A percentile compares a stretch with the other conserved stretches of the same genome.
phyloP scores from a whole-genome alignment of 2,113 vertebrate species.

The Garra rufa region DNA sequence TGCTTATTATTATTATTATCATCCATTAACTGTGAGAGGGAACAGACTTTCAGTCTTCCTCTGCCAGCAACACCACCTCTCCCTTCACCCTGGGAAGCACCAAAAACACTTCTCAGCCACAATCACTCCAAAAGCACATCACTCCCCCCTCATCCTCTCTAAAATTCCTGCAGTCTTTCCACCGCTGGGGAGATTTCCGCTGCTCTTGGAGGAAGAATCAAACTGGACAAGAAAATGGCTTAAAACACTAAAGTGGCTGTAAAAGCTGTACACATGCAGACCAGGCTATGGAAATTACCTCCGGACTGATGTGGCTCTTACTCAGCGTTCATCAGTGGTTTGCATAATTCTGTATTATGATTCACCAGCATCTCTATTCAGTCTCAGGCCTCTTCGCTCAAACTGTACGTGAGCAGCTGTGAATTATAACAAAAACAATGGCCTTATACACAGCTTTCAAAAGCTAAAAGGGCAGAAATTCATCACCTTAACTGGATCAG shows the following conservation, averaged over 20 bases:
- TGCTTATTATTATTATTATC: conserved; percentile 9
- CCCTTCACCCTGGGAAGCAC: conserved; percentile 7
- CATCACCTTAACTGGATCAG: conserved; percentile 29
- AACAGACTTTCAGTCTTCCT: not conserved
- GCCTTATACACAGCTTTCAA: not conserved
- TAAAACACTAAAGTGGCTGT: conserved; percentile 58
- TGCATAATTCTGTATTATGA: not conserved
- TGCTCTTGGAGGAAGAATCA: conserved; percentile 48
- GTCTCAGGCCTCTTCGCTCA: not conserved
- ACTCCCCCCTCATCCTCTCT: not conserved
- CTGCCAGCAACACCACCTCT: conserved; percentile 33
- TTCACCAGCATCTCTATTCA: conserved; percentile 14
- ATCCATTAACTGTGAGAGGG: not conserved
- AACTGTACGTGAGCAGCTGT: not conserved
- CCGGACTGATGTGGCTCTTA: conserved; percentile 32
- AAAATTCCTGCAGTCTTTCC: not conserved
- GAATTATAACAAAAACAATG: not conserved
- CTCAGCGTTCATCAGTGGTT: conserved; percentile 1
- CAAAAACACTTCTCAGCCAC: conserved; percentile 32
- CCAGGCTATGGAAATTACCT: conserved; percentile 55
- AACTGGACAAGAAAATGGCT: conserved; percentile 59
- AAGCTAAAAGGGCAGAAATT: not conserved
- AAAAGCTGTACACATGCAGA: conserved; percentile 50
- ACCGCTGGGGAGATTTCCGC: conserved; percentile 44
- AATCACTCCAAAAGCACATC: conserved; percentile 11